Evolutionary conservation across 2,797 vertebrate species (phyloP), one percentile per base, ranked within the genome.

Genomic region (Lerista edwardsae): DNA sequence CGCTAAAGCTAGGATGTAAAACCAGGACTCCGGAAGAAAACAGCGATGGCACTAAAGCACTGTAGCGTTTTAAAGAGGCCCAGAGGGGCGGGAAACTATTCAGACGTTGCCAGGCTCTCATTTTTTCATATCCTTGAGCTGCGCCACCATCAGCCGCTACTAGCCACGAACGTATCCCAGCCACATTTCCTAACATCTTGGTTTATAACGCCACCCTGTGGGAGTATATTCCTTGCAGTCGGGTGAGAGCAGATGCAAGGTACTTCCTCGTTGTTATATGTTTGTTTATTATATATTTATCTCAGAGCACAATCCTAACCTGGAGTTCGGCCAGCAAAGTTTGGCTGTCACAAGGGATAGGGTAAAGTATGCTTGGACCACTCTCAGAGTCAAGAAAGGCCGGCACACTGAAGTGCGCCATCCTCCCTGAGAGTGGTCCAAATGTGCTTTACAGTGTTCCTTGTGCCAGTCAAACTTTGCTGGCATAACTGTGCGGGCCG

Each of bases 121-220:
- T 90, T 87, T 88, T 19, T 67, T 84, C 75, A 89, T 73, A 78
- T 84, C 25, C 88, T 79, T 83, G 51, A 83, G 55, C 34, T 84
- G 79, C 55, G 6, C 57, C 86, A 87, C 67, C 83, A 91, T 72
- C 73, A 73, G 64, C 47, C 29, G 68, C 85, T 25, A 79, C 84
- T 87, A 88, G 8, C 67, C 29, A 15, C 44, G 2, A 79, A 79
- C 27, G 10, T 27, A 41, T 75, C 47, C 23, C 71, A 27, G 27
- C 14, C 19, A 21, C 3, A 65, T 82, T 93, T 93, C 90, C 89
- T 91, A 93, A 77, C 75, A 78, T 59, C 2, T 10, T 90, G 86
- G 64, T n/a, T 71, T 86, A 12, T 93, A 89, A 93, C 92, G 95
- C 96, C 96, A 90, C 85, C 95, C 0, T 69, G 94, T 91, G 96